Evolutionary conservation across 2,888 invertebrate genomes (phyloP).

Genomic region (Acheta domesticus): DNA sequence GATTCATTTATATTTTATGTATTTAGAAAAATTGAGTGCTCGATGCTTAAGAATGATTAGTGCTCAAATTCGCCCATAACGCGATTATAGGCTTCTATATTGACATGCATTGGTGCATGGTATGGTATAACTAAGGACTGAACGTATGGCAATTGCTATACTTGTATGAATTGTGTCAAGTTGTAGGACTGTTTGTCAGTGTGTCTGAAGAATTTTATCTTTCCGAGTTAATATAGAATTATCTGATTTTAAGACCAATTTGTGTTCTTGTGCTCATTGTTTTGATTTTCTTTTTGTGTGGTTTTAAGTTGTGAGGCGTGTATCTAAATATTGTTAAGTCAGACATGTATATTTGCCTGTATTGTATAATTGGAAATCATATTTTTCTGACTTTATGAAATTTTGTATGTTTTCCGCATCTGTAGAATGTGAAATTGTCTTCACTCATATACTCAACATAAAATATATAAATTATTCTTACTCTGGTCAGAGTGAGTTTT

Average conservation of each 20-base stretch:
- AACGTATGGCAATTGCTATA: neutral
- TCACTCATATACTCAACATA: no score
- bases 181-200: neutral
- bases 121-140: neutral
- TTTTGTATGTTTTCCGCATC: no score
- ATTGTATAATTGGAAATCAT: no score
- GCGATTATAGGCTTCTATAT: neutral
- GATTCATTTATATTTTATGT: conserved; percentile 1
- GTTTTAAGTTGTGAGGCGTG: no score
- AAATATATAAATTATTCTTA: no score
- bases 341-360: no score
- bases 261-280: neutral
- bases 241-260: conserved; percentile 6
- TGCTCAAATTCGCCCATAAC: conserved; percentile 5
- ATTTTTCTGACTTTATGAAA: no score
- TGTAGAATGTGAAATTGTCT: no score
- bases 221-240: neutral
- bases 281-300: neutral
- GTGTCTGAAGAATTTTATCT: neutral
- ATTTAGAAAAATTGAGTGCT: neutral
- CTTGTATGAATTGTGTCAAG: neutral
- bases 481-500: no score
- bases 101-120: neutral
- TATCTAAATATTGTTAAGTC: no score
- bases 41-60: conserved; percentile 3